Percentiles rank a stretch among this genome's conserved stretches.
Evolutionary conservation across 2,113 vertebrate species (phyloP).

Genomic region (Sander vitreus): DNA sequence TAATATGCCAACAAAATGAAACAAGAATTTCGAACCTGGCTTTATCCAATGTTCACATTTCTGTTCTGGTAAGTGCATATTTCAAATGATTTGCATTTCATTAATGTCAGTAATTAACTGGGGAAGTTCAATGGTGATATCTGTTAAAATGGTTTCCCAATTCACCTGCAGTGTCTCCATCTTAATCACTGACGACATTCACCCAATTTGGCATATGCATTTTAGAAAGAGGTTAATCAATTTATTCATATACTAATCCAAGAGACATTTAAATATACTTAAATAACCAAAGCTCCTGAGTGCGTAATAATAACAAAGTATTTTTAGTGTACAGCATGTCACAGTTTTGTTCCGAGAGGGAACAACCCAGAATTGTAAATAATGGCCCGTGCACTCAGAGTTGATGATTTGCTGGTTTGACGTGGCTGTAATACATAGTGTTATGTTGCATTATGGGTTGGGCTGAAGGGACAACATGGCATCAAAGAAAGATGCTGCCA

Average conservation of each 20-base stretch:
- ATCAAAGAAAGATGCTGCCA: not conserved
- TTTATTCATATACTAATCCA: not conserved
- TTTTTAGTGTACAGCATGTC: not conserved
- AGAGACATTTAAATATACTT: not conserved
- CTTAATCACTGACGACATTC: not conserved
- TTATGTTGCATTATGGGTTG: conserved; percentile 19
- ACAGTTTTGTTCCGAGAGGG: not conserved
- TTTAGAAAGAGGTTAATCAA: not conserved
- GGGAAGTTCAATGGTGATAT: no score
- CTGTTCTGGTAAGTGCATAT: no score
- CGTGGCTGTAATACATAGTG: not conserved
- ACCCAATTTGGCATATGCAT: not conserved
- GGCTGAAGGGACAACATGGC: not conserved
- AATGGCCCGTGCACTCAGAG: not conserved
- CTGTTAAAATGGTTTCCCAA: no score
- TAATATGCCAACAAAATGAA: no score
- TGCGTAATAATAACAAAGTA: not conserved
- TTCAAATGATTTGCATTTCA: no score
- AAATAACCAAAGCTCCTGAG: not conserved
- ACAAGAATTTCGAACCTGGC: no score
- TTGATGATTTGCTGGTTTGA: not conserved
- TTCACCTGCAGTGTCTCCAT: no score
- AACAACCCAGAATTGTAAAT: conserved; percentile 1
- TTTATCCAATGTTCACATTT: no score
- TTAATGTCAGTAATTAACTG: no score